Percentiles rank a stretch among this genome's conserved stretches.
These are phyloP conservation scores for Sebastes fasciatus DNA, from an alignment of 2,113 vertebrate species.

Conservation along the genomic window DNA sequence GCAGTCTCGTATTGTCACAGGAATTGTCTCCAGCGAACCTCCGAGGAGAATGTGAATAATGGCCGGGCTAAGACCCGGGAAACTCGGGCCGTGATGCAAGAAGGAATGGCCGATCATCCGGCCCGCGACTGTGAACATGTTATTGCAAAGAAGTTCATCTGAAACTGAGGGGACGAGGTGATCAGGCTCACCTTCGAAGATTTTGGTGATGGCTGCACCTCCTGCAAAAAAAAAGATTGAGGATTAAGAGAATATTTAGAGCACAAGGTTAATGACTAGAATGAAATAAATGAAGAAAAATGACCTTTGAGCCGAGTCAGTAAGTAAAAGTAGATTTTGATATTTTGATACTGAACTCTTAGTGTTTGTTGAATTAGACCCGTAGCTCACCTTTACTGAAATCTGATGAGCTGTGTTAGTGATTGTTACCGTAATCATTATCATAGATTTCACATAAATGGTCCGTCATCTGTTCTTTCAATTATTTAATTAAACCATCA, in stretches of 20 bases:
- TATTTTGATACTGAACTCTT: too few species aligned
- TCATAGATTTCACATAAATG: neutral
- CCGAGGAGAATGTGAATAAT: conserved; percentile 61
- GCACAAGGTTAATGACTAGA: neutral
- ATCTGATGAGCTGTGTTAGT: neutral
- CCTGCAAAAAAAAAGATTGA: conserved; percentile 21
- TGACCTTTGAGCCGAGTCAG: neutral
- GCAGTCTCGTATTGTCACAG: conserved; percentile 50
- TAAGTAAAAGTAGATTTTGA: neutral
- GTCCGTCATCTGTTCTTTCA: neutral
- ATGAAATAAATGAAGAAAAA: neutral
- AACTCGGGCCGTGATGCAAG: conserved; percentile 53
- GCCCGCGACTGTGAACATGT: conserved; percentile 59
- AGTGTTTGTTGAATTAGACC: neutral
- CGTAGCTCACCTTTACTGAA: neutral
- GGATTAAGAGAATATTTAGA: neutral
- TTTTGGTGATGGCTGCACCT: conserved; percentile 16
- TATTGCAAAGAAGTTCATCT: conserved; percentile 41
- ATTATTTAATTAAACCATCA: neutral
- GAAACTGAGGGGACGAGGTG: conserved; percentile 66
- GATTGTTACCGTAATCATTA: neutral
- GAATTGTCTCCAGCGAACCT: conserved; percentile 44
- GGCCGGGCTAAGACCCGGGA: conserved; percentile 59
- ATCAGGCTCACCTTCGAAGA: conserved; percentile 69
- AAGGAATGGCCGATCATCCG: conserved; percentile 68